phyloP scores from a whole-genome alignment of 1,140 invertebrate species.

The Bombus polaris region DNA sequence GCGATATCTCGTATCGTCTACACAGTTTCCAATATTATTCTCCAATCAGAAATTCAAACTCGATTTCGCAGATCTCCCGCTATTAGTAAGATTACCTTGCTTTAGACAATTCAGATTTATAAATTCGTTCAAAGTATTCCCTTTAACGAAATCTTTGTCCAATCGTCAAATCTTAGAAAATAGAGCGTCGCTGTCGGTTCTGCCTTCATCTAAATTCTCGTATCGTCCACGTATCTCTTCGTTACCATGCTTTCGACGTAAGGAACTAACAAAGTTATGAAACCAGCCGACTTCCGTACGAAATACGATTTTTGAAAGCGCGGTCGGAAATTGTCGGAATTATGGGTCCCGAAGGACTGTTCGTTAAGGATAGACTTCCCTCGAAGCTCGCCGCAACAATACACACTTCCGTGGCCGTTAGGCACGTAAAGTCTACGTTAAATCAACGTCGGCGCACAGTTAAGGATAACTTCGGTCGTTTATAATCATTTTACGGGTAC shows the following conservation, averaged over 20 bases:
- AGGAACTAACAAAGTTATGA: neutral
- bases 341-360: constrained; percentile 41
- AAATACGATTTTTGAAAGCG: constrained; percentile 19
- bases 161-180: neutral
- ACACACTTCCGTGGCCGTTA: constrained; percentile 55
- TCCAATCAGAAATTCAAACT: neutral
- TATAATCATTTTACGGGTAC: constrained; percentile 71
- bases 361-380: constrained; percentile 56
- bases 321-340: constrained; percentile 16
- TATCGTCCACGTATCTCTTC: neutral
- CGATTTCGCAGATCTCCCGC: neutral
- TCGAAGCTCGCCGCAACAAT: constrained; percentile 58
- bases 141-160: neutral
- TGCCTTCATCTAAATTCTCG: too few species aligned
- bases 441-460: constrained; percentile 66
- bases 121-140: neutral
- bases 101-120: neutral
- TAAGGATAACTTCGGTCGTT: constrained; percentile 66
- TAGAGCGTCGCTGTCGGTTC: neutral
- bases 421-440: constrained; percentile 63
- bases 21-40: too few species aligned
- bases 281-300: neutral
- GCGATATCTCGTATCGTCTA: too few species aligned
- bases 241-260: neutral
- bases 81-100: neutral